Conservation (phyloP, 2,888 invertebrate species). For the Ectemnius continuus region DNA sequence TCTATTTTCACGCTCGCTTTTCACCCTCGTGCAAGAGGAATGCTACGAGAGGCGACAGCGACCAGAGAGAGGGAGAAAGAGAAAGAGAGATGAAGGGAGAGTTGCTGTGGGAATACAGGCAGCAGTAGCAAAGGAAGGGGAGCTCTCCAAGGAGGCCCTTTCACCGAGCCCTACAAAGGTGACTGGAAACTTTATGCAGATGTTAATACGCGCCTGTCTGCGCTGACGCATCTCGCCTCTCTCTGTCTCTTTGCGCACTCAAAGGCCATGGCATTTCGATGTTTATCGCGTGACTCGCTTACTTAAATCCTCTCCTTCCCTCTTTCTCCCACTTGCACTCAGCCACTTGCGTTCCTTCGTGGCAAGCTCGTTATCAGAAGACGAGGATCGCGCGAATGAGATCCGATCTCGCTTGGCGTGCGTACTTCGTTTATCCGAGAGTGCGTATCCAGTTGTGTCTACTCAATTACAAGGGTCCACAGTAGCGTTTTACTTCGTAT, state of each 20-base stretch:
- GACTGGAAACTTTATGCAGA: conserved; percentile 26
- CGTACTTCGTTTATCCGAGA: not conserved
- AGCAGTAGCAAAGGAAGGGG: not conserved
- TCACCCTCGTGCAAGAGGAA: conserved; percentile 3
- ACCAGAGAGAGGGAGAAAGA: conserved; percentile 23
- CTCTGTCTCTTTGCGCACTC: not conserved
- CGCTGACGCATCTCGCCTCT: not conserved
- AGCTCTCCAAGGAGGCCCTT: conserved; percentile 6
- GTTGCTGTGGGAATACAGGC: no score
- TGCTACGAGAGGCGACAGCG: conserved; percentile 22
- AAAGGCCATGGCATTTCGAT: conserved; percentile 2
- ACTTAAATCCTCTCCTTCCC: not conserved
- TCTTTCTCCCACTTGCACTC: no score
- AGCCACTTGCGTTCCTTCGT: not conserved
- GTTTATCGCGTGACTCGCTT: conserved; percentile 7
- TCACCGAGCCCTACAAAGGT: conserved; percentile 14
- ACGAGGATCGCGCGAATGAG: not conserved
- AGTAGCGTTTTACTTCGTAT: no score
- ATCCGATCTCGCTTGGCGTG: not conserved
- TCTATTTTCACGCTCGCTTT: conserved; percentile 46
- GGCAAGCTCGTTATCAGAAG: not conserved
- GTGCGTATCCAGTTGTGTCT: not conserved
- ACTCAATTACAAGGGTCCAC: no score
- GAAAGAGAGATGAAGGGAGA: conserved; percentile 10
- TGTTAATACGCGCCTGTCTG: conserved; percentile 18